Base-by-base conservation (phyloP, 2,113 vertebrate genomes). In the Anolis sagrei region DNA sequence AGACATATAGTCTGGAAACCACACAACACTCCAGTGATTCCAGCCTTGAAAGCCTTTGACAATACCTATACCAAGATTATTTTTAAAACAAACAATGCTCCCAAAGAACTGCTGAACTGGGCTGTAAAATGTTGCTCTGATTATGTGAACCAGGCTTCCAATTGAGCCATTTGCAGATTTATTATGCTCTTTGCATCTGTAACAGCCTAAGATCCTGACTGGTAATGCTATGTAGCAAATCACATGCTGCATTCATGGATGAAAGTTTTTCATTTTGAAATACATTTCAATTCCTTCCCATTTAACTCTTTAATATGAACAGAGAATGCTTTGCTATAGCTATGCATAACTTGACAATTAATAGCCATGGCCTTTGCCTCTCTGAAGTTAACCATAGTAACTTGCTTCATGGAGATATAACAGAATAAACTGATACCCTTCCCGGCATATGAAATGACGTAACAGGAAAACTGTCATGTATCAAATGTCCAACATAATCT, bases 41-140 rank as follows among this genome's bases (percentile, higher is more conserved):
- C 5, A 44, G 3, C 39, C 39, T 44, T 44, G 39, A 44, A 4
- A 44, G 39, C 39, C 39, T 44, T 44, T 44, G 39, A 44, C 39
- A 44, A 44, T 5, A 44, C 39, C 2, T 44, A 44, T 44, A 44
- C 39, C 39, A 44, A 44, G 39, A 44, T 29, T 1, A 83, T 66
- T 86, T 87, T 87, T 79, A 29, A 68, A 34, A 87, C 88, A 84
- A 70, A 70, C 88, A 89, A 84, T 94, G 90, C 94, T 89, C 86
- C 81, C 79, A 92, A 93, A 94, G 91, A 95, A 92, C 19, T 92
- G 88, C 91, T 95, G 91, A 94, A 94, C 74, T 90, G 86, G 85
- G 70, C 85, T 87, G 76, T 79, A 72, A 21, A 1, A 66, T 85
- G 78, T 90, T 93, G 75, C 61, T 85, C 89, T 92, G 86, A 89